Conservation (phyloP, 64 coral and sea anemone species). For the Dendronephthya gigantea region DNA sequence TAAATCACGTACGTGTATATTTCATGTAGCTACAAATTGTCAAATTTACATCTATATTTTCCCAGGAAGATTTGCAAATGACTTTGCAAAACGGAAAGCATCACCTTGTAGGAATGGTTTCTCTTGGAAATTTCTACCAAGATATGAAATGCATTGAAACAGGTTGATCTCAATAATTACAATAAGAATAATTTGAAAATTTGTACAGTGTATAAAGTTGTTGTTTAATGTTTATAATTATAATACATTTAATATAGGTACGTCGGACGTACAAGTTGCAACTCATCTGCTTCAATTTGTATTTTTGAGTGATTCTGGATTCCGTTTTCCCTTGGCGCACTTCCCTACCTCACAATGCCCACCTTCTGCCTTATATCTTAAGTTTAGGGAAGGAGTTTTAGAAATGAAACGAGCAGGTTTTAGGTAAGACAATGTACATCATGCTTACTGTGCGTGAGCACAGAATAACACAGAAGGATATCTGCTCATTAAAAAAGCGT, state of each 20-base stretch:
- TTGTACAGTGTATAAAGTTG: not conserved
- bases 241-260: not conserved
- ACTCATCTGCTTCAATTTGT: not conserved
- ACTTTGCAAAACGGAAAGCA: not conserved
- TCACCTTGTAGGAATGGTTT: not conserved
- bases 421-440: conserved; percentile 1
- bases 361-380: not conserved
- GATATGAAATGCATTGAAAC: not conserved
- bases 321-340: not conserved
- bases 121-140: not conserved
- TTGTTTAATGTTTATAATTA: not conserved
- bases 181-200: too few species aligned
- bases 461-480: too few species aligned
- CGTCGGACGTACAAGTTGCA: not conserved
- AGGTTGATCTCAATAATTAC: not conserved
- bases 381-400: not conserved
- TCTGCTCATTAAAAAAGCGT: too few species aligned
- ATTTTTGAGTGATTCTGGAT: not conserved
- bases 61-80: not conserved
- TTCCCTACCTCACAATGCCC: not conserved
- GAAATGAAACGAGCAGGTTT: not conserved
- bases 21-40: too few species aligned
- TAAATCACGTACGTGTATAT: too few species aligned
- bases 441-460: too few species aligned
- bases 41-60: too few species aligned